Evolutionary conservation across 1,140 invertebrate species (phyloP).

Genomic region (Musca domestica): DNA sequence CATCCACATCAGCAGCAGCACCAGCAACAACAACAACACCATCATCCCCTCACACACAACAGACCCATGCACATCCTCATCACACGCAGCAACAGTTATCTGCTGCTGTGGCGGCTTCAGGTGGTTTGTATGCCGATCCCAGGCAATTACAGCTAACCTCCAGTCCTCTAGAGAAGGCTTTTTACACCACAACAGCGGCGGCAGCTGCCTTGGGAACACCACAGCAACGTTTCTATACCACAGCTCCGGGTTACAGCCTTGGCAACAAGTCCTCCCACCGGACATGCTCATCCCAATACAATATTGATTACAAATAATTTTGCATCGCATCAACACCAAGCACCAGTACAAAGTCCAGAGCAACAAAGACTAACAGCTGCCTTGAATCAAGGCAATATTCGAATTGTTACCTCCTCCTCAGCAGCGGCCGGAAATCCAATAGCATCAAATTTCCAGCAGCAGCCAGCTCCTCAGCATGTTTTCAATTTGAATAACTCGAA

Average conservation of each 20-base stretch:
- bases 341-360: slow-evolving; percentile 14
- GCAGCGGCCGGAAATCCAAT: neutral
- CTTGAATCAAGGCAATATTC: neutral
- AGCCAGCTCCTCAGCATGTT: neutral
- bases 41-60: too few relatives aligned
- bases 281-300: slow-evolving; percentile 36
- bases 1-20: neutral
- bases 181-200: neutral
- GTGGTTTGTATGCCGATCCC: slow-evolving; percentile 1
- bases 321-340: slow-evolving; percentile 31
- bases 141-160: slow-evolving; percentile 16
- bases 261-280: slow-evolving; percentile 18
- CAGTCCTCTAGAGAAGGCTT: slow-evolving; percentile 1
- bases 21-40: neutral
- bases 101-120: neutral
- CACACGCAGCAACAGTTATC: neutral
- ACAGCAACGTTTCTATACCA: slow-evolving; percentile 5
- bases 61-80: too few relatives aligned
- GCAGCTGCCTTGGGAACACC: neutral
- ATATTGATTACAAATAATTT: slow-evolving; percentile 51
- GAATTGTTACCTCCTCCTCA: neutral
- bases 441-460: neutral
- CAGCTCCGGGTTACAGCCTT: neutral
- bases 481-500: slow-evolving; percentile 3
- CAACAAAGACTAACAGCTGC: neutral